Percentiles rank a stretch among this genome's conserved stretches.
phyloP scores from a whole-genome alignment of 1,140 invertebrate species.

The Tetramorium alpestre region DNA sequence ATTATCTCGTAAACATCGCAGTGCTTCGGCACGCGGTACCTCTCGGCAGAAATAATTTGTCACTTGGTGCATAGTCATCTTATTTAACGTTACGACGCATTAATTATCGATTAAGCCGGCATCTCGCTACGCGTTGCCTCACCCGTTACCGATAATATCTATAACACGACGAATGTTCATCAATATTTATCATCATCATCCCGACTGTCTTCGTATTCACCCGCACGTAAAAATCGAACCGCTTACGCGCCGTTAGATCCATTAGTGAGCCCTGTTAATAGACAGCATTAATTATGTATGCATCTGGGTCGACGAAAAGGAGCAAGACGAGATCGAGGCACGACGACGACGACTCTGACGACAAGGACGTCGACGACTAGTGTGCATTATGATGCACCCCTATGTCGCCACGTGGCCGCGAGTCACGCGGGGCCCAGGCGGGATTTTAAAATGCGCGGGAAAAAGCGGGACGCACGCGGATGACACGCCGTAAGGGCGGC shows the following conservation, averaged over 20 bases:
- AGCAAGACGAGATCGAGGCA: slow-evolving; percentile 19
- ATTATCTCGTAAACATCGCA: slow-evolving; percentile 24
- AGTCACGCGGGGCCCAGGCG: slow-evolving; percentile 60
- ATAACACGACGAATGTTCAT: neutral
- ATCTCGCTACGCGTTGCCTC: neutral
- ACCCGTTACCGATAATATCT: neutral
- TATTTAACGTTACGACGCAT: neutral
- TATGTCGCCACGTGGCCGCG: slow-evolving; percentile 82
- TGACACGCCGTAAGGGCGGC: slow-evolving; percentile 60
- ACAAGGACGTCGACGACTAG: slow-evolving; percentile 62
- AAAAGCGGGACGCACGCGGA: slow-evolving; percentile 64
- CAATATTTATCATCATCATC: slow-evolving; percentile 31
- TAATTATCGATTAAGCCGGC: neutral
- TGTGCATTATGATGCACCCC: slow-evolving; percentile 80
- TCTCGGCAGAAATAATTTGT: slow-evolving; percentile 6
- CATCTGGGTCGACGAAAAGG: slow-evolving; percentile 55
- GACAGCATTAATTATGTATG: slow-evolving; percentile 70
- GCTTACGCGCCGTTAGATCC: slow-evolving; percentile 62
- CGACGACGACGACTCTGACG: slow-evolving; percentile 28
- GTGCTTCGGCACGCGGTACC: neutral
- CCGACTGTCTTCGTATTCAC: neutral
- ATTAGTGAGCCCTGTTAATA: slow-evolving; percentile 67
- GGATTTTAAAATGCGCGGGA: slow-evolving; percentile 82
- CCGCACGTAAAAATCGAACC: slow-evolving; percentile 25
- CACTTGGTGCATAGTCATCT: neutral